A percentile compares a stretch with the other conserved stretches of the same genome.
phyloP scores from a whole-genome alignment of 2,888 invertebrate species.

The Synanthedon formicaeformis region DNA sequence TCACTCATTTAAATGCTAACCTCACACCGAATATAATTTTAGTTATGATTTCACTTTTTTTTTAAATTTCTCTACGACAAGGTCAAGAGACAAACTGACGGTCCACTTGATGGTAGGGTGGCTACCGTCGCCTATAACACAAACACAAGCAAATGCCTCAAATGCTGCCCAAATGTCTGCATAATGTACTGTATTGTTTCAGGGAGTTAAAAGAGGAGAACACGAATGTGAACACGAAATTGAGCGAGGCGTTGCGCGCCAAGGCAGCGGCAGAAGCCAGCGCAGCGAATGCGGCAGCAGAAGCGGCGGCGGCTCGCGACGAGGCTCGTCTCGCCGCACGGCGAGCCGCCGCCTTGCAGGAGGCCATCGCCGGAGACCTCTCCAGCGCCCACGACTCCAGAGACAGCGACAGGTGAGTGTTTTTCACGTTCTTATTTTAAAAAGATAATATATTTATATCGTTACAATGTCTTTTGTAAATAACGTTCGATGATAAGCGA shows the following conservation, averaged over 20 bases:
- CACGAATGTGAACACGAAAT: conserved; percentile 75
- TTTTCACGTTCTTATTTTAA: too few relatives aligned
- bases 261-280: conserved; percentile 82
- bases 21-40: too few relatives aligned
- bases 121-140: too few relatives aligned
- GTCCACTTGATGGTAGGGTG: too few relatives aligned
- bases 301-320: conserved; percentile 77
- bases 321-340: conserved; percentile 90
- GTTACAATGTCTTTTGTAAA: too few relatives aligned
- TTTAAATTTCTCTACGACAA: too few relatives aligned
- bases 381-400: conserved; percentile 75
- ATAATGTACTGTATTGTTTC: conserved; percentile 2
- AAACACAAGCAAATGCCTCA: too few relatives aligned
- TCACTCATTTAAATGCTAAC: too few relatives aligned
- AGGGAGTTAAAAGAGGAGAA: conserved; percentile 86
- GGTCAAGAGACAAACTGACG: too few relatives aligned
- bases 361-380: conserved; percentile 90
- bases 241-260: conserved; percentile 80
- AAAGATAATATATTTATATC: too few relatives aligned
- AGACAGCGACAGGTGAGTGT: conserved; percentile 69
- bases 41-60: too few relatives aligned
- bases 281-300: conserved; percentile 77
- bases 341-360: conserved; percentile 90
- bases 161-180: too few relatives aligned
- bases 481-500: not conserved